phyloP scores from a whole-genome alignment of 2,888 invertebrate genomes.

The Gastracanthus pulcherrimus region DNA sequence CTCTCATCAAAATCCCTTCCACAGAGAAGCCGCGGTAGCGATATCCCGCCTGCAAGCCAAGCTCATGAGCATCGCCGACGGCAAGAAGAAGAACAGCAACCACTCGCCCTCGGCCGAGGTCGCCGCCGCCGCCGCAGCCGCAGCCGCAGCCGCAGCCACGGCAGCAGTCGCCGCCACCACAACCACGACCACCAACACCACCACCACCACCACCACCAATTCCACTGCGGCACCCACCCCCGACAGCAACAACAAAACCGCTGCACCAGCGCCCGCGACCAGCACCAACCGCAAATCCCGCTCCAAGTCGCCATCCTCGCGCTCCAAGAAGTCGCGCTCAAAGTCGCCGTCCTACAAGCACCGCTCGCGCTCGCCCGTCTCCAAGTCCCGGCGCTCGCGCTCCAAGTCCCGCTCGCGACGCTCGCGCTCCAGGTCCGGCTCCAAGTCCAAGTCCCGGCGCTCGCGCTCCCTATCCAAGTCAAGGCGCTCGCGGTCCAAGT shows the following conservation, averaged over 20 bases:
- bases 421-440: conserved; percentile 67
- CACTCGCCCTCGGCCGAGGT: conserved; percentile 72
- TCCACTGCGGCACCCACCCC: conserved; percentile 63
- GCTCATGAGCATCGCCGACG: conserved; percentile 82
- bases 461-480: conserved; percentile 74
- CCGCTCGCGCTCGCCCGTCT: conserved; percentile 66
- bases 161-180: conserved; percentile 66
- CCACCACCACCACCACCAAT: too few species aligned
- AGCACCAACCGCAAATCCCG: conserved; percentile 68
- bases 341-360: conserved; percentile 69
- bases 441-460: conserved; percentile 72
- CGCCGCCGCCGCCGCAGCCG: conserved; percentile 59
- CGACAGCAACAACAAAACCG: conserved; percentile 65
- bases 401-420: conserved; percentile 62
- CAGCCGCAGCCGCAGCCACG: conserved; percentile 63
- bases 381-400: conserved; percentile 66
- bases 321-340: conserved; percentile 72
- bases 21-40: conserved; percentile 77
- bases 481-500: conserved; percentile 65
- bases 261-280: too few species aligned
- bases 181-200: too few species aligned
- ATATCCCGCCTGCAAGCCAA: conserved; percentile 83
- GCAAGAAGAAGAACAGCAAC: conserved; percentile 76
- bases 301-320: conserved; percentile 71
- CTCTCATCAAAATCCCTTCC: too few species aligned